Percentiles rank a stretch among this genome's conserved stretches.
Conservation (phyloP, 2,797 vertebrate species). For the Gouania willdenowi region DNA sequence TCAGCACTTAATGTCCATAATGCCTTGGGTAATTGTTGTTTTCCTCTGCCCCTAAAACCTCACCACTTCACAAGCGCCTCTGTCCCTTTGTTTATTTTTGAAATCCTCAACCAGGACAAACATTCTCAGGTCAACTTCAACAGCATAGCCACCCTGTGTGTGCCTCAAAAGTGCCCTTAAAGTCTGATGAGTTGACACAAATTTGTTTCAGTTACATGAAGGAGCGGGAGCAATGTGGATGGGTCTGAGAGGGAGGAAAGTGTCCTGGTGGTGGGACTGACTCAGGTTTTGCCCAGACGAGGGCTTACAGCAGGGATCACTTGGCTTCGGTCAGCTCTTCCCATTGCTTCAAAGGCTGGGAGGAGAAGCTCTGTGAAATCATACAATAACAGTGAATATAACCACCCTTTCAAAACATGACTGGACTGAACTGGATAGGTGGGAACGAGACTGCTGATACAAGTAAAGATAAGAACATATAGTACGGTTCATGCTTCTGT, state of each 20-base stretch:
- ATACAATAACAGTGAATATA: constrained; percentile 68
- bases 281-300: constrained; percentile 59
- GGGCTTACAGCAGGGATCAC: constrained; percentile 69
- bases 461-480: constrained; percentile 47
- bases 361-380: constrained; percentile 70
- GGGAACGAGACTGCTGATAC: constrained; percentile 64
- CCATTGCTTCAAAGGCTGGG: constrained; percentile 71
- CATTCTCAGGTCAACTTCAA: constrained; percentile 66
- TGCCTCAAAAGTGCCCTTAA: constrained; percentile 54
- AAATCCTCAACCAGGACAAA: constrained; percentile 71
- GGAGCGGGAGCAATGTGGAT: constrained; percentile 59
- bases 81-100: constrained; percentile 76
- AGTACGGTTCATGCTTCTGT: constrained; percentile 29
- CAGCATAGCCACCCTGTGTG: constrained; percentile 51
- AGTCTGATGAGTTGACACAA: constrained; percentile 72
- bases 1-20: constrained; percentile 66
- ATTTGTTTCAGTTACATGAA: constrained; percentile 72
- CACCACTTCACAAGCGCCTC: constrained; percentile 59
- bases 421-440: constrained; percentile 63
- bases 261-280: constrained; percentile 50
- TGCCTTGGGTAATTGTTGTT: constrained; percentile 67
- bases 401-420: constrained; percentile 75
- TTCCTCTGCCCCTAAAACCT: constrained; percentile 66
- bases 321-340: constrained; percentile 66
- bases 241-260: constrained; percentile 40